These are phyloP conservation scores for Heterodera schachtii DNA, from an alignment of 1,140 invertebrate species.

Conservation along the genomic window DNA sequence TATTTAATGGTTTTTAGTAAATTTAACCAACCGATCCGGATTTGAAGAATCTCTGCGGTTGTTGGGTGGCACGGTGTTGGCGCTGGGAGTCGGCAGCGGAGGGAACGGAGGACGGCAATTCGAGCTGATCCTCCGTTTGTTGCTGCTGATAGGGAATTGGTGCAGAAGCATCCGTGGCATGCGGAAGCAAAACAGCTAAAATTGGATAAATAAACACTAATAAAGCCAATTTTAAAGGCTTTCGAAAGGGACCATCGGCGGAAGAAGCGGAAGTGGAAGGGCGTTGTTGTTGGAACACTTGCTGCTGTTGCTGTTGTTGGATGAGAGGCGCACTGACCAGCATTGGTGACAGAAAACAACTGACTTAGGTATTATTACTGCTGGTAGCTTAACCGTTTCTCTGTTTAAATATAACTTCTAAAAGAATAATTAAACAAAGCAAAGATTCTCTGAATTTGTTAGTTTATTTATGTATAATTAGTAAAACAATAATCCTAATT, in stretches of 20 bases:
- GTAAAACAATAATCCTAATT: too few relatives aligned
- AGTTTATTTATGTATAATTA: too few relatives aligned
- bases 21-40: not conserved
- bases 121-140: not conserved
- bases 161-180: not conserved
- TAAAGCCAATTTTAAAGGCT: not conserved
- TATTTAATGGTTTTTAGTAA: too few relatives aligned
- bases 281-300: slow-evolving; percentile 20
- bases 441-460: too few relatives aligned
- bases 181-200: not conserved
- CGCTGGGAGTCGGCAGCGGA: not conserved
- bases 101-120: not conserved
- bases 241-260: not conserved
- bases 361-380: too few relatives aligned
- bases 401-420: too few relatives aligned
- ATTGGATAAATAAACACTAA: not conserved
- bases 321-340: not conserved
- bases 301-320: not conserved
- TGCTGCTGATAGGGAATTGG: not conserved
- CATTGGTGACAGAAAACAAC: not conserved
- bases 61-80: not conserved
- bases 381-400: too few relatives aligned
- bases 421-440: too few relatives aligned
- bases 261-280: slow-evolving; percentile 6
- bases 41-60: not conserved